These are phyloP conservation scores for Caenorhabditis sinica DNA, from an alignment of 2,888 invertebrate species.

Conservation along the genomic window DNA sequence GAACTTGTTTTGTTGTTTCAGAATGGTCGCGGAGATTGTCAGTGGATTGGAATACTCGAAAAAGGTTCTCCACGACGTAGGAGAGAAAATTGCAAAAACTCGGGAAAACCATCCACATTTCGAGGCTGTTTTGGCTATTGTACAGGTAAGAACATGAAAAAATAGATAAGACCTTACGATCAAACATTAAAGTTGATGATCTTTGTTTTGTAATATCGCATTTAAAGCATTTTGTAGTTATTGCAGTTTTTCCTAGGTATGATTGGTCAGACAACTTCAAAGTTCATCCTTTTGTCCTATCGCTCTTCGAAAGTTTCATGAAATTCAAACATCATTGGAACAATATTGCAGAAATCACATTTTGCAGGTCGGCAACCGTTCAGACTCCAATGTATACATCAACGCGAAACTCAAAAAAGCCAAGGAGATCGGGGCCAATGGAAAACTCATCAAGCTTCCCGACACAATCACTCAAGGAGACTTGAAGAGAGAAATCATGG, in stretches of 20 bases:
- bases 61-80: constrained; percentile 88
- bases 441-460: constrained; percentile 88
- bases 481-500: constrained; percentile 86
- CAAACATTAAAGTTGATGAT: not conserved
- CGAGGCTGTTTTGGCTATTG: constrained; percentile 90
- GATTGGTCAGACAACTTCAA: not conserved
- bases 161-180: constrained; percentile 10
- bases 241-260: not conserved
- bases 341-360: not conserved
- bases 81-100: constrained; percentile 86
- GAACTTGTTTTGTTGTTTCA: constrained; percentile 38
- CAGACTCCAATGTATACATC: constrained; percentile 99
- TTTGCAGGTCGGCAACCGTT: constrained; percentile 93
- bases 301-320: not conserved
- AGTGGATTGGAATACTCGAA: constrained; percentile 83
- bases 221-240: not conserved
- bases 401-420: constrained; percentile 96
- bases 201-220: not conserved
- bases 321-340: not conserved
- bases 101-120: constrained; percentile 86
- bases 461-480: constrained; percentile 89
- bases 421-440: constrained; percentile 90
- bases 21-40: constrained; percentile 80
- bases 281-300: not conserved
- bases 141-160: constrained; percentile 85